Percentiles rank a stretch among this genome's conserved stretches.
These are phyloP conservation scores for Melieria picta DNA, from an alignment of 2,888 invertebrate genomes.

Conservation along the genomic window DNA sequence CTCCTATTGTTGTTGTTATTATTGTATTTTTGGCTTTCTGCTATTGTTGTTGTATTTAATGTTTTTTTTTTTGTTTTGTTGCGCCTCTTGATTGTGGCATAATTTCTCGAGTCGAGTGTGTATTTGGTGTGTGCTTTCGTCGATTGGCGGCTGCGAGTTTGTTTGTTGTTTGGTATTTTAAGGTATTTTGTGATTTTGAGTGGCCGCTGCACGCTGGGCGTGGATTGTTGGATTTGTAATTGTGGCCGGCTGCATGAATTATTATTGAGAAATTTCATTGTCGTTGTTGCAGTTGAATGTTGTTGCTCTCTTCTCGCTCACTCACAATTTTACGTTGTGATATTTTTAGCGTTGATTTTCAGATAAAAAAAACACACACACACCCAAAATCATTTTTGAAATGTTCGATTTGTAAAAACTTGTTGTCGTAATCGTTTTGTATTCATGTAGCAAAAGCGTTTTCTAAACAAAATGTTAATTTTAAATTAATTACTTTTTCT, in stretches of 20 bases:
- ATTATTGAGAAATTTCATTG: conserved; percentile 29
- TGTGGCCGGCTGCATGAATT: conserved; percentile 16
- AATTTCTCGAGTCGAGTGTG: conserved; percentile 30
- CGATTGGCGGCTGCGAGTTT: conserved; percentile 15
- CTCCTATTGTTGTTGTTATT: background rate
- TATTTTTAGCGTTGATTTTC: background rate
- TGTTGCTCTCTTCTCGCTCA: background rate
- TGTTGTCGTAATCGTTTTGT: conserved; percentile 10
- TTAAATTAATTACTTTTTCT: conserved; percentile 26
- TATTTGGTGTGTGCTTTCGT: conserved; percentile 3
- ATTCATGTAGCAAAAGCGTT: background rate
- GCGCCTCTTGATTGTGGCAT: conserved; percentile 26
- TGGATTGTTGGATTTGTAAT: background rate
- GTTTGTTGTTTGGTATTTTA: conserved; percentile 24
- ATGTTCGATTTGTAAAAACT: background rate
- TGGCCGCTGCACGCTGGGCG: background rate
- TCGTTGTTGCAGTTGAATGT: conserved; percentile 13
- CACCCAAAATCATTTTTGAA: background rate
- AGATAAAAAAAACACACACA: background rate
- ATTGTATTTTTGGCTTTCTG: background rate
- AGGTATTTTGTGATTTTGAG: conserved; percentile 20
- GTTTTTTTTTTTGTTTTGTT: background rate
- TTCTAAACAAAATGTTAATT: conserved; percentile 32
- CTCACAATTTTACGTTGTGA: background rate
- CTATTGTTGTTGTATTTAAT: background rate